These are phyloP conservation scores for Corythornis vintsioides DNA, from an alignment of 2,113 vertebrate genomes.

Conservation along the genomic window DNA sequence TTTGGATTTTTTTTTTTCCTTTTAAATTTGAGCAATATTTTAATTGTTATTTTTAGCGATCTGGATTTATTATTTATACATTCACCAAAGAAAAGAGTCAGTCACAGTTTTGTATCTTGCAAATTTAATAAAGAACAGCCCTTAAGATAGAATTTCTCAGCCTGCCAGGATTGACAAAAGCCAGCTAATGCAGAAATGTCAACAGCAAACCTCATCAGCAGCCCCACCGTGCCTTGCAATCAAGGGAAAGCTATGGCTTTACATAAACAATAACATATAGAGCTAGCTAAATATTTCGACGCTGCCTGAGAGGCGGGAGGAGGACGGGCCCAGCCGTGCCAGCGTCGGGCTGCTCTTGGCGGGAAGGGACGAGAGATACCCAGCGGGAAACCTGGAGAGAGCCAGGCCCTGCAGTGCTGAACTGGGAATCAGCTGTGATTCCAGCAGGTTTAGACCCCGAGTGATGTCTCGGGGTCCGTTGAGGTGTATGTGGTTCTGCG, in stretches of 20 bases:
- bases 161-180: conserved; percentile 80
- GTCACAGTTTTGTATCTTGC: conserved; percentile 82
- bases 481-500: not conserved
- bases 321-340: accelerated
- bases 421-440: not conserved
- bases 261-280: conserved; percentile 69
- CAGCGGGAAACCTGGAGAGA: not conserved
- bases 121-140: conserved; percentile 84
- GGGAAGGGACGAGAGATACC: not conserved
- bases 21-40: conserved; percentile 73
- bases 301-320: not conserved
- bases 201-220: conserved; percentile 76
- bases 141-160: conserved; percentile 82
- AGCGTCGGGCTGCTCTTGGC: accelerated
- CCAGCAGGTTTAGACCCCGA: not conserved
- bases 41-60: conserved; percentile 75
- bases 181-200: conserved; percentile 80
- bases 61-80: conserved; percentile 74
- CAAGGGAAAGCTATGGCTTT: conserved; percentile 55
- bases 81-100: conserved; percentile 79
- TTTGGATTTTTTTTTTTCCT: not conserved
- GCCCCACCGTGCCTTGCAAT: conserved; percentile 69
- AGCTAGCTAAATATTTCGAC: conserved; percentile 30
- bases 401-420: not conserved
- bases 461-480: not conserved